Evolutionary conservation across 1,140 invertebrate species (phyloP), one percentile per base, ranked within the genome.

Genomic region (Notospermus geniculatus): DNA sequence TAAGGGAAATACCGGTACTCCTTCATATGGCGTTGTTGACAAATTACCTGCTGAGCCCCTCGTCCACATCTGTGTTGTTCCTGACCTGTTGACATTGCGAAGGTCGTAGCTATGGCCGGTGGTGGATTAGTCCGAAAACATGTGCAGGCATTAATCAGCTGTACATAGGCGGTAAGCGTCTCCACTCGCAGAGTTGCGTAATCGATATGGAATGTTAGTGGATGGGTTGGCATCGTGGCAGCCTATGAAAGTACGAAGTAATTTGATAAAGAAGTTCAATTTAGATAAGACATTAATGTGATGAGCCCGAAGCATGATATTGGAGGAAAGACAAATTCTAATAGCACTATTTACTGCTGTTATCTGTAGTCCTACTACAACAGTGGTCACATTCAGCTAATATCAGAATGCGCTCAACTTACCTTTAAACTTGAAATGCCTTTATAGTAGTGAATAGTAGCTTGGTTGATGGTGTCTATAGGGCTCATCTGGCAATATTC

Each of bases 111-210:
- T 63, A 96, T 94, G 1, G 93, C 93, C 1, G 94, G 92, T 29
- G 93, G 93, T 25, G 93, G 93, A 54, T 92, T 90, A 60, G 93
- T 92, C 69, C 90, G 90, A 28, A 95, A 84, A 43, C 91, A 89
- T 72, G 68, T 71, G 64, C 75, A 78, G 7, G 73, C 72, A 41
- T 71, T 63, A 23, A 92, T 83, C 7, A 95, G 83, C 67, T 91
- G 86, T 0, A 87, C 84, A 30, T 93, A 83, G 19, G 88, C 87
- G 63, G 90, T 88, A 17, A 96, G 81, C 70, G 92, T 87, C 79
- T 91, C 89, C 19, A 87, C 87, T 7, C 92, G 82, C 15, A 90
- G 79, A 68, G 85, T 87, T 22, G 88, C 85, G 79, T 89, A 95
- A 77, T 89, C 90, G 59, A 86, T 86, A 76, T 91, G 90, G 80